Evolutionary conservation across 2,113 vertebrate genomes (phyloP).

Genomic region (Stigmatopora nigra): DNA sequence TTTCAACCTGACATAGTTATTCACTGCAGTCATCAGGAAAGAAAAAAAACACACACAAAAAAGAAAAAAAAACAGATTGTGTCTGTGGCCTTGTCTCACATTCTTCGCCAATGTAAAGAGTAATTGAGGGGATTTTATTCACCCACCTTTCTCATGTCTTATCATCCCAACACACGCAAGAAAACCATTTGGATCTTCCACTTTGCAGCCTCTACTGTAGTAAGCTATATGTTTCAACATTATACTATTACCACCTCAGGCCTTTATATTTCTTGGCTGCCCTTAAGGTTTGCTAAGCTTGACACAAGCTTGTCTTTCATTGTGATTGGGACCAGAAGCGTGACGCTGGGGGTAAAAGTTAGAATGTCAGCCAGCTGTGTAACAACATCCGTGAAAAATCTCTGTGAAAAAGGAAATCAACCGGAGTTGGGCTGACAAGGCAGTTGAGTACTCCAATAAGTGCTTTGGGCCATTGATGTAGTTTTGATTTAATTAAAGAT

Average conservation of each 20-base stretch:
- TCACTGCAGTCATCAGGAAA: background rate
- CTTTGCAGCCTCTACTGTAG: conserved; percentile 15
- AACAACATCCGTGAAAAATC: conserved; percentile 15
- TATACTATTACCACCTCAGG: conserved; percentile 27
- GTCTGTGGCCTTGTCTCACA: conserved; percentile 27
- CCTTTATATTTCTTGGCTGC: conserved; percentile 32
- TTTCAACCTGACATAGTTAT: conserved; percentile 30
- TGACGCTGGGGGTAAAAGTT: conserved; percentile 35
- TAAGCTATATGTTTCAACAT: conserved; percentile 13
- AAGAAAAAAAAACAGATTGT: conserved; percentile 19
- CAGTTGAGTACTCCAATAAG: conserved; percentile 30
- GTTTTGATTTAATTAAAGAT: conserved; percentile 26
- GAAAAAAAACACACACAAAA: background rate
- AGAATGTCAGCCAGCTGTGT: conserved; percentile 42
- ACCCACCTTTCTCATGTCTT: conserved; percentile 32
- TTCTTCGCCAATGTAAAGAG: conserved; percentile 23
- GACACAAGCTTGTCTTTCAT: conserved; percentile 38
- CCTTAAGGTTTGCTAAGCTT: conserved; percentile 25
- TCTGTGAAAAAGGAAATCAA: conserved; percentile 4
- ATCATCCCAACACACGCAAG: conserved; percentile 34
- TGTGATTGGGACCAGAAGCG: conserved; percentile 49
- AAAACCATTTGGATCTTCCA: conserved; percentile 31
- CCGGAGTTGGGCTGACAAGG: conserved; percentile 25
- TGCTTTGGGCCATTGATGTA: conserved; percentile 39
- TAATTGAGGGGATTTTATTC: conserved; percentile 32